These are phyloP conservation scores for Scolopax rusticola DNA, from an alignment of 2,797 vertebrate species.

Conservation along the genomic window DNA sequence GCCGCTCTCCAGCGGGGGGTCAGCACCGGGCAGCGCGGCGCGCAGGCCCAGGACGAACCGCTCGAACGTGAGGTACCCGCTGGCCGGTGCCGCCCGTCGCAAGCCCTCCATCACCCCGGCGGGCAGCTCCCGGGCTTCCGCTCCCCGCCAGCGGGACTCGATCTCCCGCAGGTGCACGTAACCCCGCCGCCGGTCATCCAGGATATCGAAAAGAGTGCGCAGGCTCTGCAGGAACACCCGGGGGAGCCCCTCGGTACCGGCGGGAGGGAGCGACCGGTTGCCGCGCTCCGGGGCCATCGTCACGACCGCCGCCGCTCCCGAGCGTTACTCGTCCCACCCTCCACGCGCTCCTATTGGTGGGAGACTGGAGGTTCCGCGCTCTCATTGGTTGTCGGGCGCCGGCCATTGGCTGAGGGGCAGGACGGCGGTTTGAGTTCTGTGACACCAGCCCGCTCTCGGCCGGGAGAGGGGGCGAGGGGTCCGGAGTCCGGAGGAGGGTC, in stretches of 20 bases:
- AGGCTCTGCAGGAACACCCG: constrained; percentile 92
- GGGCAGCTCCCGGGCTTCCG: constrained; percentile 87
- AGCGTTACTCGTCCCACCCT: neutral
- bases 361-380: rapidly evolving
- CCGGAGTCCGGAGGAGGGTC: no score
- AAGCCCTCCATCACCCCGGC: constrained; percentile 88
- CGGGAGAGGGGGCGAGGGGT: no score
- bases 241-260: constrained; percentile 87
- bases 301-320: constrained; percentile 45
- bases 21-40: constrained; percentile 81
- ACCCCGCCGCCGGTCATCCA: constrained; percentile 90
- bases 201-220: constrained; percentile 93
- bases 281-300: constrained; percentile 61
- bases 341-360: neutral
- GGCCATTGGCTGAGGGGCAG: constrained; percentile 28
- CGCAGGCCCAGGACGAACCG: constrained; percentile 92
- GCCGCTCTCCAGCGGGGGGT: constrained; percentile 23
- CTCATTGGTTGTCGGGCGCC: neutral
- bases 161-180: constrained; percentile 95
- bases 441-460: neutral
- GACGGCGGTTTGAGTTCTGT: constrained; percentile 52
- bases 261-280: constrained; percentile 40
- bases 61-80: constrained; percentile 93
- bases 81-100: constrained; percentile 86
- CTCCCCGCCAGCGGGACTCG: constrained; percentile 92